Evolutionary conservation across 2,113 vertebrate genomes (phyloP).

Genomic region (Psilopsiagon aymara): DNA sequence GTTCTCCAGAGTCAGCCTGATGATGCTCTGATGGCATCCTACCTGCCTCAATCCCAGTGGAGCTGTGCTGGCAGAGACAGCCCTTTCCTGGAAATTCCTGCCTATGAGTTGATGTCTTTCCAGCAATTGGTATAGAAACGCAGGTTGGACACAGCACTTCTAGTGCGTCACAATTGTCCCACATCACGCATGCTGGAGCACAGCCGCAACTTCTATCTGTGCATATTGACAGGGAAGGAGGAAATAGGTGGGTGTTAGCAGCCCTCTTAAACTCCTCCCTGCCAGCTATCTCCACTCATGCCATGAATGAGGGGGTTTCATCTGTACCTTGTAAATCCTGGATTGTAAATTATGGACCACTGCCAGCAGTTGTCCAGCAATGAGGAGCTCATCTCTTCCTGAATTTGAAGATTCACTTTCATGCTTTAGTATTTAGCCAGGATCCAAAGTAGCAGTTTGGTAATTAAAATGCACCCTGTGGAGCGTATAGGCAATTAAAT

Average conservation of each 20-base stretch:
- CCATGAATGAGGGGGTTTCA: neutral
- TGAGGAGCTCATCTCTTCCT: neutral
- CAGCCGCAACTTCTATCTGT: neutral
- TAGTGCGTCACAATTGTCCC: fast-evolving
- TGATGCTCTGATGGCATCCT: neutral
- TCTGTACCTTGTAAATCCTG: neutral
- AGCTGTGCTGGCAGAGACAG: fast-evolving
- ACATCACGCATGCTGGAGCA: fast-evolving
- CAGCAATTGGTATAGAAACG: neutral
- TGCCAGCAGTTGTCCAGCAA: neutral
- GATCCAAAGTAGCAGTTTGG: neutral
- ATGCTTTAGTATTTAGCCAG: neutral
- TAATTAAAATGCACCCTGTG: slow-evolving; percentile 31
- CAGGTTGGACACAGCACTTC: neutral
- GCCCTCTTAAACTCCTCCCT: neutral
- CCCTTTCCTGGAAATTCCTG: neutral
- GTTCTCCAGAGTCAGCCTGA: neutral
- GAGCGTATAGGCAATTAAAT: slow-evolving; percentile 29
- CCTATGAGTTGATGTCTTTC: neutral
- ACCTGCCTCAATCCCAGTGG: neutral
- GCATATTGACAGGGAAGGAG: neutral
- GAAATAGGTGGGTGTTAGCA: neutral
- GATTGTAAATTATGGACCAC: neutral
- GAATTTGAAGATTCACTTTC: neutral
- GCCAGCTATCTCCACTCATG: neutral